These are phyloP conservation scores for Marmota flaviventris DNA, from an alignment of 2,113 vertebrate species.

Conservation along the genomic window DNA sequence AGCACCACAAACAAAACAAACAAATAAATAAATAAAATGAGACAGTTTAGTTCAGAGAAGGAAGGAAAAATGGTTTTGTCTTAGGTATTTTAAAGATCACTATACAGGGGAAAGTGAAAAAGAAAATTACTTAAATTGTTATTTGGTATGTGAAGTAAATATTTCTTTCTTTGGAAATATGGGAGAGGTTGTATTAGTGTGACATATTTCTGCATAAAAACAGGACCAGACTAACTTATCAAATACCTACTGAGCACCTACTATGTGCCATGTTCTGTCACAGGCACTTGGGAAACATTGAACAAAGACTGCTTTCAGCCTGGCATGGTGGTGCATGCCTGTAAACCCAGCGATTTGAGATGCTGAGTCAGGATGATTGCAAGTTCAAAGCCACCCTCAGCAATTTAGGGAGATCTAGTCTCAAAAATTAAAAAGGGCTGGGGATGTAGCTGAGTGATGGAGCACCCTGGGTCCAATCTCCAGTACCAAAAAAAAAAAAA, in stretches of 20 bases:
- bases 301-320: slow-evolving; percentile 25
- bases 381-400: too few relatives aligned
- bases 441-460: too few relatives aligned
- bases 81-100: slow-evolving; percentile 29
- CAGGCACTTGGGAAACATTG: background rate
- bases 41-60: background rate
- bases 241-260: background rate
- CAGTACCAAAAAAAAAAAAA: too few relatives aligned
- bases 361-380: too few relatives aligned
- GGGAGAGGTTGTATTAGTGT: background rate
- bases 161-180: background rate
- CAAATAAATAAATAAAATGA: background rate
- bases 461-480: too few relatives aligned
- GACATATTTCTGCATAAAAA: slow-evolving; percentile 1
- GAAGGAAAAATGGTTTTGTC: slow-evolving; percentile 3
- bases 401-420: too few relatives aligned
- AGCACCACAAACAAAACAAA: background rate
- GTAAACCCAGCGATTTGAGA: too few relatives aligned
- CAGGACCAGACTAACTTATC: slow-evolving; percentile 31
- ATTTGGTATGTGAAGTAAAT: slow-evolving; percentile 20
- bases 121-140: slow-evolving; percentile 33
- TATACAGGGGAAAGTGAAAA: background rate
- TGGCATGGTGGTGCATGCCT: background rate
- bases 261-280: background rate
- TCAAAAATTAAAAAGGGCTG: background rate